Evolutionary conservation across 2,113 vertebrate species (phyloP), one percentile per base, ranked within the genome.

Genomic region (Daubentonia madagascariensis): DNA sequence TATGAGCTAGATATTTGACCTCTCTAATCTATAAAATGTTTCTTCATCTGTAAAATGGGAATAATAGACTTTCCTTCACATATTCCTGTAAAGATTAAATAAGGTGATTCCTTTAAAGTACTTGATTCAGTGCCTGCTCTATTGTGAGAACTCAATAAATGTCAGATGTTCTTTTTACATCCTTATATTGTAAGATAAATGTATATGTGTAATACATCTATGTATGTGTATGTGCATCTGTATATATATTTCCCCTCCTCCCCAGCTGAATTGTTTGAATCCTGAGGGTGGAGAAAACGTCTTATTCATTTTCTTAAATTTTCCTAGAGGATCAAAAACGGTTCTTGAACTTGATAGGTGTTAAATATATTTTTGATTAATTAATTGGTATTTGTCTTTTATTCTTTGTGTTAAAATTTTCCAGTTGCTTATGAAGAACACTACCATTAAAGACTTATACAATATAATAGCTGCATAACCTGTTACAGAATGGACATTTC

Each of bases 401-500:
- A 75, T 85, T 81, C 32, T 93, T 89, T 80, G 45, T n/a, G 10
- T 54, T 86, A 91, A 84, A 85, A 59, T 52, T 80, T 89, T 95
- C 28, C 6, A 0, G 11, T 65, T 89, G 16, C 37, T 84, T 67
- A 89, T 67, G 90, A 93, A 87, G 57, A 96, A 43, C 23, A 40
- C 17, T 84, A 35, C n/a, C 5, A 76, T 80, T 59, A 73, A 81
- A 81, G 40, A 65, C 6, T 23, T 97, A 70, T 0, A 2, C 65
- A 81, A 88, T 70, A 67, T 22, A 48, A 94, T 52, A 90, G 40
- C 18, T 72, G 17, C 23, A 17, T 37, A 45, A 59, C 20, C n/a
- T 68, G 8, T 79, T 73, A 59, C 9, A 40, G 67, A 90, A 94
- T 45, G 22, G 70, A 83, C 50, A 94, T 11, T 32, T 96, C 25